Percentiles rank a stretch among this genome's conserved stretches.
phyloP scores from a whole-genome alignment of 2,113 vertebrate species.

The Plestiodon gilberti region DNA sequence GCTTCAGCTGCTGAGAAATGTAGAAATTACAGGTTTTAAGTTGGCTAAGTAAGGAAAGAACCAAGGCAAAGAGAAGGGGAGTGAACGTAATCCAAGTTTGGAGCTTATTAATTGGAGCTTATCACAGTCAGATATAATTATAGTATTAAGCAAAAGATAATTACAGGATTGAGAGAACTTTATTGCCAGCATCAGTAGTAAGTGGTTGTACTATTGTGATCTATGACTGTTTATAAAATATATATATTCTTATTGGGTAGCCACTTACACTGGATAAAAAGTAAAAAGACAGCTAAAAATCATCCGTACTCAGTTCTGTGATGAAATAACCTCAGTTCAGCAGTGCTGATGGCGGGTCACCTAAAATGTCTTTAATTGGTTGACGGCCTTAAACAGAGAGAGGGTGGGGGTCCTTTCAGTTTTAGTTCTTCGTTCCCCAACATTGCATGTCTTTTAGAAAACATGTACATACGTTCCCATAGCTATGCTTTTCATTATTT shows the following conservation, averaged over 20 bases:
- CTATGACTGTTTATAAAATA: background rate
- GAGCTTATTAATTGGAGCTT: constrained; percentile 54
- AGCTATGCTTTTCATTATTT: background rate
- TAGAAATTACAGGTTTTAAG: constrained; percentile 53
- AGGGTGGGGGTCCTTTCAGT: background rate
- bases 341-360: too few species aligned
- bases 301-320: background rate
- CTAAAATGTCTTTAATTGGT: too few species aligned
- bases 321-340: background rate
- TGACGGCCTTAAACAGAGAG: too few species aligned
- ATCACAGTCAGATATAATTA: constrained; percentile 46
- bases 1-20: constrained; percentile 54
- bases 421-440: background rate
- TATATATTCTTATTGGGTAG: background rate
- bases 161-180: background rate
- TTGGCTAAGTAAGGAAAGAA: constrained; percentile 54
- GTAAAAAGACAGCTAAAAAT: background rate
- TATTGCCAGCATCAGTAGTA: constrained; percentile 2
- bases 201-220: constrained; percentile 17
- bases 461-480: background rate
- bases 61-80: constrained; percentile 50
- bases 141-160: background rate
- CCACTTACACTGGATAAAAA: background rate
- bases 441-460: background rate
- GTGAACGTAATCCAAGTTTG: constrained; percentile 18